phyloP scores from a whole-genome alignment of 2,797 vertebrate genomes.

The Channa striata region DNA sequence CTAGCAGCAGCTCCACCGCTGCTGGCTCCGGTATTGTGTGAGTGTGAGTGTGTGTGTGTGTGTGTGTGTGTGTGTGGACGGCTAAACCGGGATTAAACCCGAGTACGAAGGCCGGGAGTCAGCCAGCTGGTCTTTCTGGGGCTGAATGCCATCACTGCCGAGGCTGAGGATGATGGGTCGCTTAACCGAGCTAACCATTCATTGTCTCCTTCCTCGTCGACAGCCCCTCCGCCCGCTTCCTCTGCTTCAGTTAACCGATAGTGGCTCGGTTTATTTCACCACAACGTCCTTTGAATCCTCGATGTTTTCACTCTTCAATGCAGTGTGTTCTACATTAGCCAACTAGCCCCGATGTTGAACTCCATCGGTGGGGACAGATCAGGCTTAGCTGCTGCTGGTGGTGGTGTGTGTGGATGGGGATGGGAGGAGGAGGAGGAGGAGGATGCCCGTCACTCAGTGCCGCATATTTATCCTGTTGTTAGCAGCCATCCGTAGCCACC shows the following conservation, averaged over 20 bases:
- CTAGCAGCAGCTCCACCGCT: slow-evolving; percentile 47
- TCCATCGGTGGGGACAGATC: slow-evolving; percentile 26
- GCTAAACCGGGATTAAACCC: slow-evolving; percentile 72
- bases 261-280: background rate
- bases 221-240: slow-evolving; percentile 22
- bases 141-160: slow-evolving; percentile 54
- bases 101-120: slow-evolving; percentile 1
- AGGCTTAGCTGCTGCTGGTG: slow-evolving; percentile 12
- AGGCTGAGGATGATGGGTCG: slow-evolving; percentile 29
- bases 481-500: slow-evolving; percentile 41
- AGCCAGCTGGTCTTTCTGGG: slow-evolving; percentile 12
- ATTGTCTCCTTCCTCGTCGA: slow-evolving; percentile 56
- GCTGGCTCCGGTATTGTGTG: slow-evolving; percentile 53
- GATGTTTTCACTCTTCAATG: background rate
- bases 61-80: too few relatives aligned
- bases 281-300: background rate
- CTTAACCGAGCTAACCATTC: slow-evolving; percentile 51
- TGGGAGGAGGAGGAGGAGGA: background rate
- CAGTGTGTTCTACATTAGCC: background rate
- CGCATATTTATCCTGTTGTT: slow-evolving; percentile 69
- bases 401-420: background rate
- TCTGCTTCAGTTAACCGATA: background rate
- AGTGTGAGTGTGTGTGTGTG: slow-evolving; percentile 13
- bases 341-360: slow-evolving; percentile 8
- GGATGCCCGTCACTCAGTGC: slow-evolving; percentile 68